Conservation (phyloP, 2,888 invertebrate species). For the Hartigia nigra region DNA sequence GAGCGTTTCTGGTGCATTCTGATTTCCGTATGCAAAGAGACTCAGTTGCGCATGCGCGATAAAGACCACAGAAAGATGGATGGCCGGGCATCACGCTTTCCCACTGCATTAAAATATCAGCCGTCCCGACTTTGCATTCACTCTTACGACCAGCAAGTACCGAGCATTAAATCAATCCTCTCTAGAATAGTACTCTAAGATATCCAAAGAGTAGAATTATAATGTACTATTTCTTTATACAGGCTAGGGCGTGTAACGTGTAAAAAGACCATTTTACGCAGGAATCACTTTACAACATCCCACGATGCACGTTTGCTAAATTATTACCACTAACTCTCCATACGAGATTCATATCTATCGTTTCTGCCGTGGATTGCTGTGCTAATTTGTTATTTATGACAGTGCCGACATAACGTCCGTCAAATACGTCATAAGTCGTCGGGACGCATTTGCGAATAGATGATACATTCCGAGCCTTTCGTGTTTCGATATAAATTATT, state of each 20-base stretch:
- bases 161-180: slow-evolving; percentile 56
- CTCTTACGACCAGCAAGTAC: not conserved
- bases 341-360: not conserved
- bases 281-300: not conserved
- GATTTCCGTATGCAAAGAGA: slow-evolving; percentile 64
- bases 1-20: slow-evolving; percentile 45
- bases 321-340: not conserved
- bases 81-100: slow-evolving; percentile 64
- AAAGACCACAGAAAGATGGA: slow-evolving; percentile 54
- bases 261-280: not conserved
- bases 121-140: slow-evolving; percentile 1
- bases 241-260: not conserved
- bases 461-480: not conserved
- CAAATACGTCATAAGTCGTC: not conserved
- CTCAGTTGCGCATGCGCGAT: slow-evolving; percentile 60
- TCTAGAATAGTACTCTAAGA: not conserved
- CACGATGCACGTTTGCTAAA: not conserved
- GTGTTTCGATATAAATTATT: not conserved
- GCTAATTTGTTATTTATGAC: not conserved
- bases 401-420: not conserved
- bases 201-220: not conserved
- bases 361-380: not conserved
- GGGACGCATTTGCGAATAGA: not conserved
- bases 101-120: slow-evolving; percentile 63
- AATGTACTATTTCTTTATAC: not conserved